Percentiles rank a stretch among this genome's conserved stretches.
Conservation (phyloP, 64 coral and sea anemone species). For the Stichodactyla helianthus region DNA sequence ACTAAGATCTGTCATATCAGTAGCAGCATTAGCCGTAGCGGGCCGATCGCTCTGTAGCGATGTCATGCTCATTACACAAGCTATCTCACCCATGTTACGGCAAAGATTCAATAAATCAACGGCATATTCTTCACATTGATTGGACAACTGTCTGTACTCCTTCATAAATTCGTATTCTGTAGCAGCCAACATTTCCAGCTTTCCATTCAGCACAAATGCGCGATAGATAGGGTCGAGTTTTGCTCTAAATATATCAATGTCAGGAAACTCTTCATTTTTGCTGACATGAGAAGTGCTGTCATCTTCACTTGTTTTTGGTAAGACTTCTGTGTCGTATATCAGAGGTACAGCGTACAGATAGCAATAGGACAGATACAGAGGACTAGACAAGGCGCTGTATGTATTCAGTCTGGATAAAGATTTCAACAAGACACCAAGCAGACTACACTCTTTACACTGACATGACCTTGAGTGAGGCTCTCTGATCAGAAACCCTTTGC, state of each 20-base stretch:
- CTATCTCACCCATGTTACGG: constrained; percentile 68
- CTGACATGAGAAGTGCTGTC: neutral
- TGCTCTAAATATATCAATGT: constrained; percentile 8
- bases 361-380: constrained; percentile 38
- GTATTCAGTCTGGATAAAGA: constrained; percentile 58
- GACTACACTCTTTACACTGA: constrained; percentile 40
- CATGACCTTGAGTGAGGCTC: constrained; percentile 68
- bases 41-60: neutral
- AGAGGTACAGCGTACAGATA: constrained; percentile 21
- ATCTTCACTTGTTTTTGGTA: neutral
- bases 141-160: constrained; percentile 58
- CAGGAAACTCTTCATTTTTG: neutral
- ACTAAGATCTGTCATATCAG: constrained; percentile 40
- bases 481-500: constrained; percentile 50
- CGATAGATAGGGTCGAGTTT: constrained; percentile 53
- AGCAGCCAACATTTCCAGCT: constrained; percentile 53
- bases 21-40: neutral
- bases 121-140: constrained; percentile 69
- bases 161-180: constrained; percentile 70
- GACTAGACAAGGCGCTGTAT: constrained; percentile 60
- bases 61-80: constrained; percentile 61
- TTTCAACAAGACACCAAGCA: constrained; percentile 42
- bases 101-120: constrained; percentile 67
- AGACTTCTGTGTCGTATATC: neutral
- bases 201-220: constrained; percentile 71